Evolutionary conservation across 1,140 invertebrate species (phyloP), one percentile per base, ranked within the genome.

Genomic region (Apis dorsata): DNA sequence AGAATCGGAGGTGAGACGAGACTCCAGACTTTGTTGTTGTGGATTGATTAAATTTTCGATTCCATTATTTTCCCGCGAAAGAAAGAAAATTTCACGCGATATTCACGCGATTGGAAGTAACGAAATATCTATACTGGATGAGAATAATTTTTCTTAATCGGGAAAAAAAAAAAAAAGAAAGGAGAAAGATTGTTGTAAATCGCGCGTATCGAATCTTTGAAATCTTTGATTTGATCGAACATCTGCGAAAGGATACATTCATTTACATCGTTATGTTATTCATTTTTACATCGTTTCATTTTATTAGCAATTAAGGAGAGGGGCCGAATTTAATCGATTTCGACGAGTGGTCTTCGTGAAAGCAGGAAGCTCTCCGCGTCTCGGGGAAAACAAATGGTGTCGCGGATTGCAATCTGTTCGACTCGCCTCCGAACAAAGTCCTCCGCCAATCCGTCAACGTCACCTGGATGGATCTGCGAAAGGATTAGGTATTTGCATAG

Each of bases 401-500:
- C 73, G 77, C 57, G 88, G 87, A 90, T 89, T 81, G 87, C 88
- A 92, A 91, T 92, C 92, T 90, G 89, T 90, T 90, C 85, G 84
- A 83, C 84, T 81, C 87, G 71, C 79, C 85, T 88, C 72, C 57
- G 81, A 85, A 85, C 77, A 75, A 88, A 85, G 81, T 87, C 75
- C 81, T 85, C 82, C 84, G 65, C 84, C 88, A 92, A 93, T 93
- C 88, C 90, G 92, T 93, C 93, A 93, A 93, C 86, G 92, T 93
- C 93, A 85, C 84, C 88, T 85, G 77, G 85, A 90, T 89, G 92
- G 92, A 92, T 93, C 90, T 91, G 83, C 86, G 88, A 91, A 91
- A 92, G 92, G 92, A 93, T 93, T 93, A 93, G 90, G 88, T 81
- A 93, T 93, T 93, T 93, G 93, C 93, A 93, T 93, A 93, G 89